phyloP scores from a whole-genome alignment of 2,797 vertebrate species.

The Gephyroberyx darwinii region DNA sequence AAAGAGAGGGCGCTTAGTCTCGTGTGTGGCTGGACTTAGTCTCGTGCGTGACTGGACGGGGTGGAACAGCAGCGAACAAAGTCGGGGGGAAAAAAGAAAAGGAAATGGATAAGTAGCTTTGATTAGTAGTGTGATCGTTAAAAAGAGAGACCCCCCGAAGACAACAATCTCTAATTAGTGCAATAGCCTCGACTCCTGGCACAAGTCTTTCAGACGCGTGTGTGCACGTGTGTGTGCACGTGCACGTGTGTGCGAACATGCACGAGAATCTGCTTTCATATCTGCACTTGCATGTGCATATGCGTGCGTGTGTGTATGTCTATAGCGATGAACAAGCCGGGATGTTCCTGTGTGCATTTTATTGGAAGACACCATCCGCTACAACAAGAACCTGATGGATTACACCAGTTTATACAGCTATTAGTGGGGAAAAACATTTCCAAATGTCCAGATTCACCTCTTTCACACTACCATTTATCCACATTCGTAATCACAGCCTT shows the following conservation, averaged over 20 bases:
- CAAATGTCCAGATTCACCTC: conserved; percentile 65
- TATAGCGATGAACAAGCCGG: background rate
- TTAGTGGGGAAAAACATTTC: conserved; percentile 58
- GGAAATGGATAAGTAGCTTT: conserved; percentile 44
- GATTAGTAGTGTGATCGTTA: conserved; percentile 70
- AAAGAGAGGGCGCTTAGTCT: conserved; percentile 29
- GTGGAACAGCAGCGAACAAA: conserved; percentile 24
- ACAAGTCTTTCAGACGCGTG: conserved; percentile 36
- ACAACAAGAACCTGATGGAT: conserved; percentile 63
- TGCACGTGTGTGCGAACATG: background rate
- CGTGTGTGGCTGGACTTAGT: too few species aligned
- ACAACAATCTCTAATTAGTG: conserved; percentile 71
- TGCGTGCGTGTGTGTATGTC: background rate
- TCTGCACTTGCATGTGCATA: background rate
- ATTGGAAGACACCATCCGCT: conserved; percentile 23
- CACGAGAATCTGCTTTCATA: conserved; percentile 10
- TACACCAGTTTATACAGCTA: conserved; percentile 56
- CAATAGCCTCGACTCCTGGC: conserved; percentile 65
- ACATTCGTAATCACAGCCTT: conserved; percentile 64
- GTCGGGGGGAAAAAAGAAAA: conserved; percentile 16
- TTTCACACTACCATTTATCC: conserved; percentile 65
- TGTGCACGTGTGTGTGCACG: background rate
- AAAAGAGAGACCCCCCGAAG: conserved; percentile 62
- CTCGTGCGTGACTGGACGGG: conserved; percentile 31
- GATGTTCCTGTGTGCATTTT: conserved; percentile 20